Evolutionary conservation across 2,888 invertebrate genomes (phyloP).

Genomic region (Nephrotoma guestfalica): DNA sequence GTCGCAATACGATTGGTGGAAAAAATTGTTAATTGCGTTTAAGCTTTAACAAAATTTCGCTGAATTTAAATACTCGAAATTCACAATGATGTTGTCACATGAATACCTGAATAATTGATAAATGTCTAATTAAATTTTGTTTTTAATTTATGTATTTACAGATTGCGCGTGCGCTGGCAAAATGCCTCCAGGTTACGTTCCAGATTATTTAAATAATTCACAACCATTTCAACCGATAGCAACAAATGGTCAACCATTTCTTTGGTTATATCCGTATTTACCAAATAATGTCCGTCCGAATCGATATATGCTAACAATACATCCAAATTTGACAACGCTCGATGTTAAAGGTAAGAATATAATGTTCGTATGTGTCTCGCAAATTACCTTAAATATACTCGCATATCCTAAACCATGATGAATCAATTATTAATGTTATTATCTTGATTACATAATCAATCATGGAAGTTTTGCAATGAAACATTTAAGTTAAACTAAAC

Average conservation of each 20-base stretch:
- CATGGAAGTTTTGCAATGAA: background rate
- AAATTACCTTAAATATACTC: background rate
- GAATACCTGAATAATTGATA: background rate
- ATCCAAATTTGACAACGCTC: slow-evolving; percentile 82
- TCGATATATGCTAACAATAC: slow-evolving; percentile 77
- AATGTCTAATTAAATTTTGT: background rate
- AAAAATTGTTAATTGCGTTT: no score
- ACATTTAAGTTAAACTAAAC: background rate
- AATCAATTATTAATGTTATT: background rate
- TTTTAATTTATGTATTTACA: slow-evolving; percentile 18
- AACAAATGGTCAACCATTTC: slow-evolving; percentile 60
- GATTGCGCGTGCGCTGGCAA: slow-evolving; percentile 57
- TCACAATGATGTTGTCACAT: no score
- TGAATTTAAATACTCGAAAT: no score
- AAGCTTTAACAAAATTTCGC: no score
- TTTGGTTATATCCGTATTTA: slow-evolving; percentile 62
- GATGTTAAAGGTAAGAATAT: slow-evolving; percentile 60
- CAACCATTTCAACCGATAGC: slow-evolving; percentile 49
- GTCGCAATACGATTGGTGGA: no score
- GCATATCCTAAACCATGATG: background rate
- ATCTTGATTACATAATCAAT: background rate
- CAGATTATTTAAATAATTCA: slow-evolving; percentile 47
- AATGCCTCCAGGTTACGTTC: slow-evolving; percentile 44
- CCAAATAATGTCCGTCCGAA: slow-evolving; percentile 66
- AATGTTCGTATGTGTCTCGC: background rate